Percentiles rank a stretch among this genome's conserved stretches.
Conservation (phyloP, 2,888 invertebrate genomes). For the Pristionchus japonicus region DNA sequence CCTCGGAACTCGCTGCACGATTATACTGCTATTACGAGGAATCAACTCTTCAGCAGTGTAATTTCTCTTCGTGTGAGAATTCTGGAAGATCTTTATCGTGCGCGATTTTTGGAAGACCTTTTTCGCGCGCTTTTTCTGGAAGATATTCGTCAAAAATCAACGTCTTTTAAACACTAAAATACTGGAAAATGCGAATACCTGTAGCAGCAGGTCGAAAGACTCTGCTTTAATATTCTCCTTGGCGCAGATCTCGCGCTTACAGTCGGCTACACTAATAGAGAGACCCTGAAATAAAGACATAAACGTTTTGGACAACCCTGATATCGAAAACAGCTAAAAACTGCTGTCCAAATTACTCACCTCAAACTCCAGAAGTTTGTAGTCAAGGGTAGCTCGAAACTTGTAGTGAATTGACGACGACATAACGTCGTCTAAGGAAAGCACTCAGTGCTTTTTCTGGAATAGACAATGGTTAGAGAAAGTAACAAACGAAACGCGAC, state of each 20-base stretch:
- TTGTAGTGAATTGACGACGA: slow-evolving; percentile 94
- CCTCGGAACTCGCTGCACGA: slow-evolving; percentile 92
- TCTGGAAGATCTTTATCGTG: too few species aligned
- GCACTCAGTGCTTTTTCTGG: neutral
- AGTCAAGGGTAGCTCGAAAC: slow-evolving; percentile 95
- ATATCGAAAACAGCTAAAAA: neutral
- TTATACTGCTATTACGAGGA: slow-evolving; percentile 95
- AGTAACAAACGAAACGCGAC: neutral
- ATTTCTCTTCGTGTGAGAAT: slow-evolving; percentile 81
- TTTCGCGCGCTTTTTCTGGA: too few species aligned
- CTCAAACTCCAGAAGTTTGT: slow-evolving; percentile 86
- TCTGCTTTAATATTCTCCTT: slow-evolving; percentile 92
- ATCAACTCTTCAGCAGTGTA: slow-evolving; percentile 93
- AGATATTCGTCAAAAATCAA: too few species aligned
- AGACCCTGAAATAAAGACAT: slow-evolving; percentile 81
- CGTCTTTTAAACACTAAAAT: too few species aligned
- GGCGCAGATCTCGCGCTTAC: slow-evolving; percentile 93
- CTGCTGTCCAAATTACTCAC: neutral
- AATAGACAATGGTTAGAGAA: neutral
- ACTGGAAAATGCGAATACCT: slow-evolving; percentile 48
- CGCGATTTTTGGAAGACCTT: too few species aligned
- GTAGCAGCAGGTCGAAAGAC: slow-evolving; percentile 92
- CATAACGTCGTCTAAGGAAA: slow-evolving; percentile 19
- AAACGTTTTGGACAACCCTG: neutral
- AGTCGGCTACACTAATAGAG: slow-evolving; percentile 93